Evolutionary conservation across 2,113 vertebrate species (phyloP), one percentile per base, ranked within the genome.

Genomic region (Perca flavescens): DNA sequence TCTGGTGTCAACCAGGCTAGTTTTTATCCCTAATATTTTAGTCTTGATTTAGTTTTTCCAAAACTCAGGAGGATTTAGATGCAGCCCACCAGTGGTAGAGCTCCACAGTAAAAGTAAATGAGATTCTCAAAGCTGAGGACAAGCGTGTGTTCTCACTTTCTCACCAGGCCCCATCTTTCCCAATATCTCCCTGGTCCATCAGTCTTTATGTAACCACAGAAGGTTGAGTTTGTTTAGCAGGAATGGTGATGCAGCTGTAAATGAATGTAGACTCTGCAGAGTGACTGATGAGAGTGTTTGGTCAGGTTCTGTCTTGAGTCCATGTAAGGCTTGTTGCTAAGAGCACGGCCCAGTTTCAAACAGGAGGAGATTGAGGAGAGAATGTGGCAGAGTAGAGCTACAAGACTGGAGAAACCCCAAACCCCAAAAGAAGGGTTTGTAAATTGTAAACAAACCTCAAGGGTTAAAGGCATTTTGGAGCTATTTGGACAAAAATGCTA

Each of bases 271-370:
- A 83, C 83, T n/a, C 58, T 43, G 64, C 83, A 43, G 85, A 80
- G 74, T 85, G 86, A 91, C 66, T 77, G 89, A 91, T 88, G 87
- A 79, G 85, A 52, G 53, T 85, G 87, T 86, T 89, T 84, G 86
- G 87, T 87, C 88, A 80, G 77, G 74, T 85, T 88, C 77, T 85
- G 83, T 85, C 90, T 80, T 5, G 53, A 90, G 90, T 84, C 92
- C 89, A 88, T 93, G 82, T 92, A 93, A 80, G 91, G 92, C 76
- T 78, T 40, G 89, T 87, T 91, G 88, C 90, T 90, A 79, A 76
- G 88, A 83, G 73, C 79, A 16, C 71, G 58, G 76, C 36, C 31
- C 49, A 46, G 0, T 62, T 67, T 84, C 63, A 69, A 54, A 75
- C 68, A 72, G 83, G 74, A 36, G 57, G 75, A 74, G 71, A 65